Evolutionary conservation across 2,113 vertebrate genomes (phyloP), one percentile per base, ranked within the genome.

Genomic region (Psettodes erumei): DNA sequence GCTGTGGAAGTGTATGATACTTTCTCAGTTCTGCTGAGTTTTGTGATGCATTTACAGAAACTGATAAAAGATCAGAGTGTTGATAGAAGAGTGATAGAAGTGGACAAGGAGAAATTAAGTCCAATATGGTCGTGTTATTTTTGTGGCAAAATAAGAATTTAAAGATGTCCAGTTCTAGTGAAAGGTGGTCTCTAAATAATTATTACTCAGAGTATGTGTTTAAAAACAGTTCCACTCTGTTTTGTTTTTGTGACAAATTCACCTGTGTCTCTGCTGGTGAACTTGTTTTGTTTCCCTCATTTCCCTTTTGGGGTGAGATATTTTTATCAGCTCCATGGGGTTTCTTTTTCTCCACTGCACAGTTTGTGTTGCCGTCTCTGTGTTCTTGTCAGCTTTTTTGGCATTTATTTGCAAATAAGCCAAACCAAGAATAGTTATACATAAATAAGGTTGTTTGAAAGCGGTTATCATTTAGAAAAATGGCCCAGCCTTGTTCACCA

Each of bases 241-340:
- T 84, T 64, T 67, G 38, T 79, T 43, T 51, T 70, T 75, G 58
- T 75, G 79, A 83, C 82, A 54, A 82, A 84, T 56, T 75, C 84
- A 84, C 75, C 78, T 77, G 62, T 63, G 55, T 66, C 66, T 82
- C 30, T 76, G 76, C 63, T 69, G 56, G 27, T 75, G 78, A 79
- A 81, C 78, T 83, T 74, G 60, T n/a, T 42, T 45, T 71, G 28
- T 54, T 53, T 35, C 63, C 69, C 77, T 72, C 54, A 75, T 82
- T 54, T 71, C 65, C 81, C 42, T 75, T 85, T 76, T 23, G 81
- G 85, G 81, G 81, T 5, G 82, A 88, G 83, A 50, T 90, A 87
- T 89, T 91, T 88, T 84, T 86, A 86, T 77, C 85, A 18, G 47
- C 86, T 86, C 85, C n/a, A 6, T 82, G 81, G 83, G 86, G 82